Base-by-base conservation (phyloP, 2,888 invertebrate species). In the Pollenia labialis region DNA sequence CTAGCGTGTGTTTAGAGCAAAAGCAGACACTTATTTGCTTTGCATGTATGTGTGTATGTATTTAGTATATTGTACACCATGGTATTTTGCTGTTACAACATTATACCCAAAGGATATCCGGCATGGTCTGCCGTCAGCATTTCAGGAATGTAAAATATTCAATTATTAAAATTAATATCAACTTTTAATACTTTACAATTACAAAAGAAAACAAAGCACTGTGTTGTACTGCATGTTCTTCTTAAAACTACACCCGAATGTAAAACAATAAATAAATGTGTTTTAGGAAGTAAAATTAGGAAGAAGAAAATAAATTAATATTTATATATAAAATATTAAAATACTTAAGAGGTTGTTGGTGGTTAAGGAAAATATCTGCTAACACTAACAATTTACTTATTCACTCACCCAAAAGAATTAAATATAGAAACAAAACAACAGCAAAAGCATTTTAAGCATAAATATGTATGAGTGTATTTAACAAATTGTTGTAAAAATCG, bases 101-200 rank as follows among this genome's bases (percentile, higher is more conserved):
- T 60, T 52, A 74, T 83, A 77, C 77, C 81, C 87, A 84, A 84
- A 72, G 87, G 87, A 87, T 81, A 77, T 84, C 87, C 87, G 87
- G 46, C 68, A 56, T 87, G 87, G 87, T 84, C 84, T 87, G 77
- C 84, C 87, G 74, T 74, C 81, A 84, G 77, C 68, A 84, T 84
- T 87, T 74, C 52, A 77, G 68, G 84, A 87, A 87, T 87, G 84
- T 76, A 64, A 87, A 81, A 87, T 87, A 87, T 87, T 87, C 84
- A 87, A 84, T 87, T 87, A 87, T 87, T 87, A 87, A 87, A 87
- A 87, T 84, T 87, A 84, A 87, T 87, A 87, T 84, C 77, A 87
- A 84, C 81, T 87, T 84, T 84, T 84, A 81, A 87, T 81, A 77
- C 77, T 87, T 48, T 32, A 77, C 84, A 84, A 81, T 81, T 74